Base-by-base conservation (phyloP, 2,113 vertebrate species). In the Australoheros scitulus region DNA sequence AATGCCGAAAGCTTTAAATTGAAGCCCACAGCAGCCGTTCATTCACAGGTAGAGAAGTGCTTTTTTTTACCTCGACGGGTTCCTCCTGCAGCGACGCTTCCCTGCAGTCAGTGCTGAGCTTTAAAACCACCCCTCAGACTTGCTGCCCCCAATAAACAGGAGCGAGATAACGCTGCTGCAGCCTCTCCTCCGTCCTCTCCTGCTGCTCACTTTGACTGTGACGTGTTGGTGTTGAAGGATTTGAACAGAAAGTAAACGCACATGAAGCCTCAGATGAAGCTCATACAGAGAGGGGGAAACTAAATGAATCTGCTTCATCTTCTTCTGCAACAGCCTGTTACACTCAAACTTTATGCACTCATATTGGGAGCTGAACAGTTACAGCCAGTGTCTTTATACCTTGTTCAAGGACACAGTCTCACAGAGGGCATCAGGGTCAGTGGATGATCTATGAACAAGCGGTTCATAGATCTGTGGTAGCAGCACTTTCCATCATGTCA, bases 91-190 rank as follows among this genome's bases (percentile, higher is more conserved):
- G 87, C 90, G 90, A 57, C 61, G 8, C 58, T 17, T 52, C 43
- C 7, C 61, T 65, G 74, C 82, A 26, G 55, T 6, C 4, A 11
- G 58, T 11, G 52, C 1, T 24, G 10, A 70, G 81, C 34, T 94
- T 91, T 93, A 91, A 94, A 90, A 79, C 58, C 87, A 80, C 43
- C 76, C 61, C 18, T 7, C 55, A 61, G 22, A 61, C n/a, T 90
- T 83, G 94, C 90, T 88, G 65, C 91, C 84, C 91, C 84, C 81
- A 91, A 93, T 94, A 94, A 94, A 93, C 52, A 26, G 5, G 60
- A 77, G 10, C 1, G 65, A 41, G 57, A 58, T 13, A 29, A 50
- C 61, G 76, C 32, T 52, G 43, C 76, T 60, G 68, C 63, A 50
- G 82, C 61, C 50, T 34, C 43, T 18, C 0, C 6, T 20, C 38